phyloP scores from a whole-genome alignment of 2,888 invertebrate species.

The Plebejus anna region DNA sequence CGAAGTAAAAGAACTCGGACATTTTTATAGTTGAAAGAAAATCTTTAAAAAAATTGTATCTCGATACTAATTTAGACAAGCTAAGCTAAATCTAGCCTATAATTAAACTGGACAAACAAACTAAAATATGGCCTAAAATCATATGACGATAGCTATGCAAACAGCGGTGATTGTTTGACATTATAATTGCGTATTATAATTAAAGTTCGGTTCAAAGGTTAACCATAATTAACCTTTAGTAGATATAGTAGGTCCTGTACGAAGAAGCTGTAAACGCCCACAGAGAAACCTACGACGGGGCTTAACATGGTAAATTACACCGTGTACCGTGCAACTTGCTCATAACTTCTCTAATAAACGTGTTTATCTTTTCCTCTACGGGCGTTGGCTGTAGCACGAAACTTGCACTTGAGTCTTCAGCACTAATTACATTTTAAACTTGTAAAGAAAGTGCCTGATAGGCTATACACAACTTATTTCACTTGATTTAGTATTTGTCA shows the following conservation, averaged over 20 bases:
- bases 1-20: background rate
- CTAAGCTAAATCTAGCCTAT: background rate
- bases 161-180: background rate
- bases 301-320: constrained; percentile 29
- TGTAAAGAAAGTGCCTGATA: no score
- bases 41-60: background rate
- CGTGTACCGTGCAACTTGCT: constrained; percentile 18
- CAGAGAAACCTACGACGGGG: constrained; percentile 40
- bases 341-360: constrained; percentile 17
- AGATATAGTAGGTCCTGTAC: constrained; percentile 43
- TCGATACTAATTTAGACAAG: background rate
- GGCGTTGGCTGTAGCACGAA: background rate
- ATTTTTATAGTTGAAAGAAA: background rate
- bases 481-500: no score
- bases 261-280: constrained; percentile 43
- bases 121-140: background rate
- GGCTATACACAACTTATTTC: no score
- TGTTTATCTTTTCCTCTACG: constrained; percentile 15
- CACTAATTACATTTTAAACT: background rate
- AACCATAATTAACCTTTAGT: constrained; percentile 54
- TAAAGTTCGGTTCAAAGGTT: constrained; percentile 39
- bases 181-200: background rate
- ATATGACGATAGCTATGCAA: background rate
- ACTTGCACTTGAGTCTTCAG: background rate
- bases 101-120: background rate